A percentile compares a stretch with the other conserved stretches of the same genome.
These are phyloP conservation scores for Saxicola maurus DNA, from an alignment of 2,797 vertebrate genomes.

Conservation along the genomic window DNA sequence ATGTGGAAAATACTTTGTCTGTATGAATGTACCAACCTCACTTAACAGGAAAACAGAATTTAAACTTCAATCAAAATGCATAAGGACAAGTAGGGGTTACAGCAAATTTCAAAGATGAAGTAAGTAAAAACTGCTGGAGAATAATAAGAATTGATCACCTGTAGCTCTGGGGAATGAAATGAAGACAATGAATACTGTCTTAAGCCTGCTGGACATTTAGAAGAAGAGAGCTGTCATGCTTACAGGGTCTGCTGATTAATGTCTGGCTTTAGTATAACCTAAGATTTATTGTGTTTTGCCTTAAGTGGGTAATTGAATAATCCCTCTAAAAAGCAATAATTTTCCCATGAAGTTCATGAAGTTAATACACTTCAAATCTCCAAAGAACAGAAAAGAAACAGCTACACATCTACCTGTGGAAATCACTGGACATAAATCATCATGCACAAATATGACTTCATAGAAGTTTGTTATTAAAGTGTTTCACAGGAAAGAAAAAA, in stretches of 20 bases:
- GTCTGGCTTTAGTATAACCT: not conserved
- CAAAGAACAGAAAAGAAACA: constrained; percentile 6
- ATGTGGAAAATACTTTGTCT: not conserved
- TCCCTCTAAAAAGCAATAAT: constrained; percentile 53
- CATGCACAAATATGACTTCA: not conserved
- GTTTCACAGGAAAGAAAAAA: not conserved
- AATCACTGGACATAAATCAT: not conserved
- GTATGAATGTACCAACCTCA: not conserved
- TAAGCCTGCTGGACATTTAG: constrained; percentile 3
- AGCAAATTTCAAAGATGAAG: not conserved
- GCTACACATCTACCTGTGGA: not conserved
- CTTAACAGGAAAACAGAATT: not conserved
- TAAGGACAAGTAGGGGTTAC: not conserved
- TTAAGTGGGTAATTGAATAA: constrained; percentile 57
- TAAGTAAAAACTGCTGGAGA: not conserved
- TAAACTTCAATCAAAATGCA: not conserved
- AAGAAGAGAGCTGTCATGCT: not conserved
- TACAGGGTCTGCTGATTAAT: constrained; percentile 33
- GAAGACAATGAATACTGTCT: not conserved
- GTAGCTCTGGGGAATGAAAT: not conserved
- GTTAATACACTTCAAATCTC: constrained; percentile 42
- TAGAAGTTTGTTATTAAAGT: not conserved
- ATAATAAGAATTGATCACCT: constrained; percentile 20
- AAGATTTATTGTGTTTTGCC: constrained; percentile 50
- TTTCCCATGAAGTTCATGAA: constrained; percentile 53